phyloP scores from a whole-genome alignment of 2,113 vertebrate genomes.

The Callithrix jacchus region DNA sequence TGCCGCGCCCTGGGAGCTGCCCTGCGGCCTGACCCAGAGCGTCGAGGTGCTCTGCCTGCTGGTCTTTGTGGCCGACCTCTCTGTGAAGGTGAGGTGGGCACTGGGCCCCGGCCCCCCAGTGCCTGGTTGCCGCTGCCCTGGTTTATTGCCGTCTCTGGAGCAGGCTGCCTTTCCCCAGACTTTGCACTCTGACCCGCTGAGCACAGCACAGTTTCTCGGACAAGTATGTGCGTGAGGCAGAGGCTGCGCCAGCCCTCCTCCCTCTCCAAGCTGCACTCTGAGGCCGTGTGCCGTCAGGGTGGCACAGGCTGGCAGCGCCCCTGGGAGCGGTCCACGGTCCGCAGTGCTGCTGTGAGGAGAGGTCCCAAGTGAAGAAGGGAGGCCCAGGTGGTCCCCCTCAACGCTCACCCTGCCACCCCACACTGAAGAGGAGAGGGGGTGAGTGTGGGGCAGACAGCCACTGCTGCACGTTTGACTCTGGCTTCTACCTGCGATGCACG shows the following conservation, averaged over 20 bases:
- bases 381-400: too few relatives aligned
- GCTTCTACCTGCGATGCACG: neutral
- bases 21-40: constrained; percentile 91
- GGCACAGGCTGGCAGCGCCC: fast-evolving
- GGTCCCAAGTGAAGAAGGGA: fast-evolving
- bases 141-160: fast-evolving
- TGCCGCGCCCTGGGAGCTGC: constrained; percentile 85
- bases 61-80: constrained; percentile 86
- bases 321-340: fast-evolving
- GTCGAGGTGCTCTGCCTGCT: constrained; percentile 90
- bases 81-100: constrained; percentile 88
- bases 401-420: fast-evolving
- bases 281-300: neutral
- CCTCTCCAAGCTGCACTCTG: neutral
- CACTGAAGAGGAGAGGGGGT: neutral
- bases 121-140: fast-evolving
- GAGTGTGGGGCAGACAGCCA: neutral
- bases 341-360: neutral
- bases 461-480: neutral
- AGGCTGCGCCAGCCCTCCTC: neutral
- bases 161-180: fast-evolving
- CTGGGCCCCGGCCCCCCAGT: fast-evolving
- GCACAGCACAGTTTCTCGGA: neutral
- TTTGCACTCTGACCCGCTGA: fast-evolving
- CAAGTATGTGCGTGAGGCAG: neutral